Percentiles rank a stretch among this genome's conserved stretches.
These are phyloP conservation scores for Spilosoma lubricipeda DNA, from an alignment of 2,888 invertebrate genomes.

Conservation along the genomic window DNA sequence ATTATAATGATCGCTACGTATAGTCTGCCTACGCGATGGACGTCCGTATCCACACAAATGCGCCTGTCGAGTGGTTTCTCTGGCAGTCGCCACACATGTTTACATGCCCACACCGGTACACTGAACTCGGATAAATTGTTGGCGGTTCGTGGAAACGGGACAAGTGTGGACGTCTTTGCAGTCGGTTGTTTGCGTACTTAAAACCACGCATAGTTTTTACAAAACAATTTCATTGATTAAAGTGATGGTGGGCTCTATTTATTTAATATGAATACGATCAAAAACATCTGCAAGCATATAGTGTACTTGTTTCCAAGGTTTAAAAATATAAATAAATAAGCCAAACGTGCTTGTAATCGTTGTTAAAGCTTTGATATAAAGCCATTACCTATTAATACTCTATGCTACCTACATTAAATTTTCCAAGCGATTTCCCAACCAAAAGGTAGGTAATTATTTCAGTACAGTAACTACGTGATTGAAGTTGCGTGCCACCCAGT, in stretches of 20 bases:
- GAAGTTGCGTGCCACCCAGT: slow-evolving; percentile 51
- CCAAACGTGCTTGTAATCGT: slow-evolving; percentile 29
- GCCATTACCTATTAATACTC: slow-evolving; percentile 59
- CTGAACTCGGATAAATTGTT: slow-evolving; percentile 78
- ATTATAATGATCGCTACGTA: slow-evolving; percentile 1
- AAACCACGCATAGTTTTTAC: slow-evolving; percentile 51
- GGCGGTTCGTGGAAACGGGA: slow-evolving; percentile 75
- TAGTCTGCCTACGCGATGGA: slow-evolving; percentile 29
- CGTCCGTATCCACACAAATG: slow-evolving; percentile 40
- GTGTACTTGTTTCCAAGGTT: slow-evolving; percentile 23
- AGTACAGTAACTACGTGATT: slow-evolving; percentile 49
- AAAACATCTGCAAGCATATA: slow-evolving; percentile 13
- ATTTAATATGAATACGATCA: slow-evolving; percentile 38
- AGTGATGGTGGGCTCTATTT: slow-evolving; percentile 50
- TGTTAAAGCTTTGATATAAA: slow-evolving; percentile 44
- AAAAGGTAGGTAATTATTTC: slow-evolving; percentile 62
- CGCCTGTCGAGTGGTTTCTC: slow-evolving; percentile 38
- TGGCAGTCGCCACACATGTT: slow-evolving; percentile 60
- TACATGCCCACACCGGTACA: slow-evolving; percentile 69
- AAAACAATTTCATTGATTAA: slow-evolving; percentile 60
- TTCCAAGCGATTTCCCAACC: slow-evolving; percentile 53
- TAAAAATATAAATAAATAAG: slow-evolving; percentile 41
- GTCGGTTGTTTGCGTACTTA: slow-evolving; percentile 53
- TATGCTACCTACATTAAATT: slow-evolving; percentile 61
- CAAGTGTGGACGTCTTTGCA: slow-evolving; percentile 54